Base-by-base conservation (phyloP, 2,888 invertebrate genomes). In the Pterobdella sp. region DNA sequence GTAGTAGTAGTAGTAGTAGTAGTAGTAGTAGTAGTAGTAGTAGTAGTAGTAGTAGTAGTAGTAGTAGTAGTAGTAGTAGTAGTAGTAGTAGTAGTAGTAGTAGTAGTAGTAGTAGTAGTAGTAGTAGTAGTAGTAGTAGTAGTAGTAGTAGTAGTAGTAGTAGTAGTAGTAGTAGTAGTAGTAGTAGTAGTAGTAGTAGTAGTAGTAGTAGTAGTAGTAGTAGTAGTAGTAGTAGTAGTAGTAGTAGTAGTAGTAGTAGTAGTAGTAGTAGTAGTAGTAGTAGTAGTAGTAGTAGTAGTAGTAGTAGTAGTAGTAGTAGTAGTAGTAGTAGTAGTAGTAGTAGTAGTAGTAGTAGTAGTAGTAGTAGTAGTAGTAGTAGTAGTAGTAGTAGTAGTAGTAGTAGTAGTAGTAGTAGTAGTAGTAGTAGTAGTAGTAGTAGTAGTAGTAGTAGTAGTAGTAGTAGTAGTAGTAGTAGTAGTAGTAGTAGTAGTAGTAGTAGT, bases 1-100 rank as follows among this genome's bases (percentile, higher is more conserved):
- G 72, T 72, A 72, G 72, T 72, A 72, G 72, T 69, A 72, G 72
- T 72, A 72, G 72, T 69, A 72, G 72, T 72, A 72, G 72, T 72
- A 72, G 72, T 72, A 67, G 67, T 32, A 67, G 67, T 67, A 67
- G 67, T 67, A 67, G 67, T 67, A 67, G 67, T 67, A 67, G 64
- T 7, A 7, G 31, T 64, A 72, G 72, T 72, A 72, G 67, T 72
- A 72, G 72, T 72, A 72, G 72, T 72, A 72, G 72, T 72, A 72
- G 72, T 72, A 72, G 72, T 72, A 72, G 72, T 69, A 72, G 72
- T 72, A 72, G 72, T 69, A 72, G 72, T 72, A 72, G 72, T 72
- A 72, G 72, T 72, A 67, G 67, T 32, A 67, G 67, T 67, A 67
- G 67, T 67, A 67, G 67, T 67, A 67, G 67, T 67, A 67, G 64